Percentiles rank a stretch among this genome's conserved stretches.
Evolutionary conservation across 2,797 vertebrate genomes (phyloP).

Genomic region (Aldrovandia affinis): DNA sequence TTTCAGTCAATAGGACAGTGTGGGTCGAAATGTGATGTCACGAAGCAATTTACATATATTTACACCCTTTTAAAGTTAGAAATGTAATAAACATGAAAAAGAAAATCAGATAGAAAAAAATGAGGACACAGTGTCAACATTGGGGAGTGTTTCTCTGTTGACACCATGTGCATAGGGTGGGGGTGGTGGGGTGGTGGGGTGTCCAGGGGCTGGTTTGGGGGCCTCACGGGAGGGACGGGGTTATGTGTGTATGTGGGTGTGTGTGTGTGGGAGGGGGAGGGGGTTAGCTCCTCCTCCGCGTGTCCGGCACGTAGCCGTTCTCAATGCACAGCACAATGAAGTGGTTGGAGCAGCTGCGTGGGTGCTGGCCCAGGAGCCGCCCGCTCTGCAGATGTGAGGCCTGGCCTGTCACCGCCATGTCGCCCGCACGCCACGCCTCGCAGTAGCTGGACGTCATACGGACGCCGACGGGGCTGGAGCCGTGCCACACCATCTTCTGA

Average conservation of each 20-base stretch:
- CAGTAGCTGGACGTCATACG: slow-evolving; percentile 88
- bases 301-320: slow-evolving; percentile 85
- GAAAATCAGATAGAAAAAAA: not conserved
- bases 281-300: slow-evolving; percentile 75
- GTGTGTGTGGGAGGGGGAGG: slow-evolving; percentile 46
- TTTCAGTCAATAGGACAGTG: slow-evolving; percentile 43
- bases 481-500: slow-evolving; percentile 92
- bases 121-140: not conserved
- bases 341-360: slow-evolving; percentile 84
- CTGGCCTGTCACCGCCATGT: slow-evolving; percentile 80
- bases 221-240: not conserved
- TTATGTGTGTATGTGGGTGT: slow-evolving; percentile 19
- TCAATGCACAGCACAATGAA: slow-evolving; percentile 93
- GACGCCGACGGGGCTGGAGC: slow-evolving; percentile 80
- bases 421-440: slow-evolving; percentile 86
- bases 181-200: not conserved
- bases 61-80: slow-evolving; percentile 69
- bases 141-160: not conserved
- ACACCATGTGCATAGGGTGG: not conserved
- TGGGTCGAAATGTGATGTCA: slow-evolving; percentile 58
- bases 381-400: slow-evolving; percentile 83
- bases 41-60: slow-evolving; percentile 72
- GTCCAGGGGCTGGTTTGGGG: not conserved
- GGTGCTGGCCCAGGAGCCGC: slow-evolving; percentile 86
- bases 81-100: slow-evolving; percentile 44